Evolutionary conservation across 2,797 vertebrate species (phyloP).

Genomic region (Carduelis carduelis): DNA sequence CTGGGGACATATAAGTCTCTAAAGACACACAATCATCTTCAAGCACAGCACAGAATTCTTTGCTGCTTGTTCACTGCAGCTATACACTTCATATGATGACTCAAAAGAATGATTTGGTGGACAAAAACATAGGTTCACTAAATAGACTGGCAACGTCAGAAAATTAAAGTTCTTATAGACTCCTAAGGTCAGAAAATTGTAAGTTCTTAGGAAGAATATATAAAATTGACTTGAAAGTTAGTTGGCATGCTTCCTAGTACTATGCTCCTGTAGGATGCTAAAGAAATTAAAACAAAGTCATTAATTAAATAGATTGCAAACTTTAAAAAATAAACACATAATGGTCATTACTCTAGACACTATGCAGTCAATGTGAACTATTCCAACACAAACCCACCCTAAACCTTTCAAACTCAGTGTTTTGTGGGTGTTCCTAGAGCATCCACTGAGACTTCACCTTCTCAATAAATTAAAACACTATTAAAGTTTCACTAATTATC

Average conservation of each 20-base stretch:
- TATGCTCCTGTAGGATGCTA: background rate
- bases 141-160: background rate
- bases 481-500: background rate
- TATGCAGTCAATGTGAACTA: background rate
- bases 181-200: background rate
- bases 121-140: background rate
- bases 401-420: background rate
- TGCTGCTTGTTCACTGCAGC: background rate
- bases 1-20: background rate
- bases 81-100: background rate
- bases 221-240: background rate
- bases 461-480: background rate
- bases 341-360: background rate
- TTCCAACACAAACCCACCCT: background rate
- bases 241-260: background rate
- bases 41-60: background rate
- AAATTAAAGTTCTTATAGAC: background rate
- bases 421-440: background rate
- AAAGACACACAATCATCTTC: background rate
- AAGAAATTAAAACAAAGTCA: background rate
- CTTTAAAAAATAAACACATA: background rate
- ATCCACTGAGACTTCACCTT: background rate
- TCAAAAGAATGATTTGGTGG: background rate
- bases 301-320: background rate
- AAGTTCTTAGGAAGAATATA: background rate